Conservation (phyloP, 1,140 invertebrate species). For the Hyphantria cunea region DNA sequence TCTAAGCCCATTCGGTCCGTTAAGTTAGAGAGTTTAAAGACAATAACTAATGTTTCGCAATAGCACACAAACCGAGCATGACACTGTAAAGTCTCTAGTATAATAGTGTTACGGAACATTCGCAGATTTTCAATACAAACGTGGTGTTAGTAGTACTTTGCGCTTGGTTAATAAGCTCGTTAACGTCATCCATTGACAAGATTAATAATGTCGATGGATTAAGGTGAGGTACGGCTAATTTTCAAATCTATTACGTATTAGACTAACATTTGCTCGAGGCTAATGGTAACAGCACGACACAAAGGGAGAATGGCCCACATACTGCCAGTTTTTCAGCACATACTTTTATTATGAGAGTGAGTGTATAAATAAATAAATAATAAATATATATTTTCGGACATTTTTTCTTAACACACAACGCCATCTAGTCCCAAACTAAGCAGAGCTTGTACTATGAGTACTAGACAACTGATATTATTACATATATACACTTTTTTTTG, state of each 20-base stretch:
- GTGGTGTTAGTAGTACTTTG: constrained; percentile 18
- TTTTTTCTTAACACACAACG: too few species aligned
- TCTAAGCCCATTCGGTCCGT: constrained; percentile 23
- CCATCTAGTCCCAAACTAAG: too few species aligned
- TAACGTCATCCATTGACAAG: constrained; percentile 7
- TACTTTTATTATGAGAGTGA: too few species aligned
- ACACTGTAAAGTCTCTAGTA: constrained; percentile 32
- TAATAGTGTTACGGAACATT: constrained; percentile 36
- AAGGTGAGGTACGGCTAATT: neutral
- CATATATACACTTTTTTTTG: too few species aligned
- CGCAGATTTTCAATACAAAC: constrained; percentile 27
- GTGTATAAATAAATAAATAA: too few species aligned
- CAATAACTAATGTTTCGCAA: constrained; percentile 42
- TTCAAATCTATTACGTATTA: neutral
- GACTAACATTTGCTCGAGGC: neutral
- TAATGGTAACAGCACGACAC: too few species aligned
- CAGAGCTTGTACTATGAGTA: too few species aligned
- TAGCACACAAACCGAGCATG: constrained; percentile 38
- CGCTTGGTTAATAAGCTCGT: constrained; percentile 17
- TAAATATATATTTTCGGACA: too few species aligned
- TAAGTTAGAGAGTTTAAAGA: constrained; percentile 36
- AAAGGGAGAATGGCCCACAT: too few species aligned
- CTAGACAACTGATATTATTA: too few species aligned
- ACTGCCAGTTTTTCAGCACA: too few species aligned
- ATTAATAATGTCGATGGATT: constrained; percentile 5